Base-by-base conservation (phyloP, 2,888 invertebrate species). In the Megaustenia siamemsis region DNA sequence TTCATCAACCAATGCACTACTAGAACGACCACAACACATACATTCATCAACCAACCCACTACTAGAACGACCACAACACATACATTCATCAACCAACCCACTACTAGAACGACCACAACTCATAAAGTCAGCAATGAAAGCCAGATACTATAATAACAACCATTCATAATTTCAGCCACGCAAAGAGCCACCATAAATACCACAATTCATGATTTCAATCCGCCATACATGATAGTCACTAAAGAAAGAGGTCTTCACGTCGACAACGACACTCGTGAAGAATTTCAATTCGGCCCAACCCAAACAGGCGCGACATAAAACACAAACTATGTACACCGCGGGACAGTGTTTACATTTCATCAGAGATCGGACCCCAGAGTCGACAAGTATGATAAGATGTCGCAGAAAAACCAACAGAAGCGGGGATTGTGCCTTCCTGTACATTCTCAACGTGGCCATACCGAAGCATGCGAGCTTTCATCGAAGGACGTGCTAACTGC, bases 331-430 rank as follows among this genome's bases (percentile, higher is more conserved):
- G 32, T n/a, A 43, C 60, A 60, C 21, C n/a, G 15, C 71, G 24
- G 21, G 28, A 40, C n/a, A n/a, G 28, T 82, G 45, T 82, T 82
- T 73, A 73, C 43, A 56, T 82, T 82, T 56, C 82, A 82, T 82
- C 82, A 56, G 8, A 60, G 73, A 40, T 60, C 15, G 56, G 73
- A 38, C 43, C 28, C n/a, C n/a, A n/a, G 40, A 56, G 82, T 73
- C 56, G 35, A 43, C 60, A 40, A 73, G 73, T 73, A 18, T 82
- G 82, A 82, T 82, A 73, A 82, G 73, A 73, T 73, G 82, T 73
- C 82, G 56, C 82, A 82, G 60, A 82, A 82, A 73, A 63, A 45
- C 8, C 38, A 82, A 63, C 73, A 73, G 73, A 15, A 60, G 38
- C 40, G 73, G 60, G 73, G 82, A 73, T 82, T 76, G 53, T 28